Conservation (phyloP, 2,888 invertebrate genomes). For the Spicauda simplicius region DNA sequence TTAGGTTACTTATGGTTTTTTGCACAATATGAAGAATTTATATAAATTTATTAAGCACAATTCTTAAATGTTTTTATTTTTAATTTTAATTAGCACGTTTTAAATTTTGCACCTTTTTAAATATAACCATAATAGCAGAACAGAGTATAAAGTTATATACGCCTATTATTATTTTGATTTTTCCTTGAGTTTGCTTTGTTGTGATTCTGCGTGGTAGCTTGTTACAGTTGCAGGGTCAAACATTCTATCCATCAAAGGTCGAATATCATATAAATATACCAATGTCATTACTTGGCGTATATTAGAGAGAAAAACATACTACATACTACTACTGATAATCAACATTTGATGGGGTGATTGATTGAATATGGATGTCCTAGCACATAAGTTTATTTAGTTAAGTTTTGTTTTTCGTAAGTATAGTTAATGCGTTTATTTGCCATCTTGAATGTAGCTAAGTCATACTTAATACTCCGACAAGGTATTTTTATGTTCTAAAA, state of each 20-base stretch:
- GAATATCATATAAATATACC: conserved; percentile 25
- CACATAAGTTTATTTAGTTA: conserved; percentile 59
- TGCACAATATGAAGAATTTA: too few species aligned
- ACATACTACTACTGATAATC: conserved; percentile 16
- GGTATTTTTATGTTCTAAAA: neutral
- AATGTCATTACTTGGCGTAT: neutral
- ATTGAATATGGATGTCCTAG: conserved; percentile 79
- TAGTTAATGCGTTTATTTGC: conserved; percentile 9
- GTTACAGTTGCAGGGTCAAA: conserved; percentile 78
- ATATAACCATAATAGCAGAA: too few species aligned
- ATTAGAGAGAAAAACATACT: neutral
- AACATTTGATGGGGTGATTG: conserved; percentile 71
- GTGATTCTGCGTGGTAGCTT: conserved; percentile 72
- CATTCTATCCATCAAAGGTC: conserved; percentile 72
- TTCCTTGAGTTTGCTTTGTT: conserved; percentile 45
- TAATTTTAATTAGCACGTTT: too few species aligned
- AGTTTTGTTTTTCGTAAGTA: conserved; percentile 35
- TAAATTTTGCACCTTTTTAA: too few species aligned
- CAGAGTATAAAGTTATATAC: neutral
- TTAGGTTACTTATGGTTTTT: too few species aligned
- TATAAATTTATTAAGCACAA: too few species aligned
- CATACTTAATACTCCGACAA: neutral
- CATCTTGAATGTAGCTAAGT: conserved; percentile 14
- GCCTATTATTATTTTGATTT: neutral
- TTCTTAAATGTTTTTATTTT: too few species aligned